Evolutionary conservation across 2,888 invertebrate species (phyloP), one percentile per base, ranked within the genome.

Genomic region (Exocentrus adspersus): DNA sequence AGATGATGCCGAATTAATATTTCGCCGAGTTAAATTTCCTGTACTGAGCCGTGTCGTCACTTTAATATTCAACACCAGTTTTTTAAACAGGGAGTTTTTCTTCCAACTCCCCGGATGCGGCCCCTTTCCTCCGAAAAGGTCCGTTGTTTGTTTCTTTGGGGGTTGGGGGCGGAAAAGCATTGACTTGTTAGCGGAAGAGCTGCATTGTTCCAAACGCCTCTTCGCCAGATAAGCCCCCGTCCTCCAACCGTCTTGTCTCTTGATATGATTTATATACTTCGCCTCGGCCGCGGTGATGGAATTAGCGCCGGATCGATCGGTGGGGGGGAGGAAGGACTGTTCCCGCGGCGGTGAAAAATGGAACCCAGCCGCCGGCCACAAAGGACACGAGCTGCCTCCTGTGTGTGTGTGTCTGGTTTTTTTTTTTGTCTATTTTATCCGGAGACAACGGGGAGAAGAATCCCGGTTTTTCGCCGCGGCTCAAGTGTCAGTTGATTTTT

Each of bases 141-240:
- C 20, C 9, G 20, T 30, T 51, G 37, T 51, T 51, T 30, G 20
- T 51, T 51, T 51, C 19, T 32, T 51, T 51, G 19, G 51, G 51
- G 6, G 32, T 32, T 16, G 32, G 32, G 51, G 51, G n/a, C n/a
- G n/a, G n/a, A n/a, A n/a, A 51, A 30, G 32, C 32, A 16, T 32
- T 16, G n/a, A 32, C 51, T 51, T 51, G 51, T 51, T 51, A 30
- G 16, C 30, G 51, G 51, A 51, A 19, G n/a, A n/a, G 51, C 24
- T 51, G 12, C 51, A 32, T 51, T 51, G 51, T 51, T 51, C 32
- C 32, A 10, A n/a, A n/a, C n/a, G n/a, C n/a, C n/a, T n/a, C 19
- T 32, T 32, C 4, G 16, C 19, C 32, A 51, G 51, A 51, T 51
- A 51, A 51, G 19, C 32, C 30, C 48, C 10, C 32, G 3, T 10